Base-by-base conservation (phyloP, 2,888 invertebrate genomes). In the Lacanobia oleracea region DNA sequence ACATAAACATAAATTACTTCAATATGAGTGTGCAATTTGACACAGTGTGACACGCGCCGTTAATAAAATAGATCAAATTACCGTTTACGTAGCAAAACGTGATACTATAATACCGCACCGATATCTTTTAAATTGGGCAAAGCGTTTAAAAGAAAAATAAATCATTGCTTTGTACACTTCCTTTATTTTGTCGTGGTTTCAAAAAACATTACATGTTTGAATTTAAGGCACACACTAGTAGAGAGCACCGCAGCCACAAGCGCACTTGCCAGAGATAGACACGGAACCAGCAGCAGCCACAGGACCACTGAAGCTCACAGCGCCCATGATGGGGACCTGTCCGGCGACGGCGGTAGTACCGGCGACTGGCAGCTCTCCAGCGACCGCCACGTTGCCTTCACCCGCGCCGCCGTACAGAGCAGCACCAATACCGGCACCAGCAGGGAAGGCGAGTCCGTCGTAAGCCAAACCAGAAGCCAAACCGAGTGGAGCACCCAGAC, bases 321-420 rank as follows among this genome's bases (percentile, higher is more conserved):
- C 84, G 2, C 91, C 91, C 61, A 87, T 67, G 70, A 92, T 86
- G 43, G 92, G 83, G 57, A 88, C 86, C 50, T 71, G 67, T 10
- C 91, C 84, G 81, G 43, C 76, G 50, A 91, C 81, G 21, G 78
- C 75, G 23, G 91, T 86, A 16, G 74, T 75, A 64, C 92, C 91
- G 48, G 84, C 87, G 12, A 90, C 92, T n/a, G 87, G 88, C 72
- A 91, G 81, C 72, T 88, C 87, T 18, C 91, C 90, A 37, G 81
- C 84, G 57, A 90, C 89, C 18, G 83, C 88, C 37, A 90, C 82
- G 72, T 89, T 87, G 64, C 88, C 88, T 68, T 83, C 72, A 50
- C 90, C 89, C 40, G 72, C 72, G 50, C 87, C 88, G 53, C 87
- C 88, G 77, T 86, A 88, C 3, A 72, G 56, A 1, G 56, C 37